phyloP scores from a whole-genome alignment of 2,797 vertebrate genomes.

The Pangasius krempfi region DNA sequence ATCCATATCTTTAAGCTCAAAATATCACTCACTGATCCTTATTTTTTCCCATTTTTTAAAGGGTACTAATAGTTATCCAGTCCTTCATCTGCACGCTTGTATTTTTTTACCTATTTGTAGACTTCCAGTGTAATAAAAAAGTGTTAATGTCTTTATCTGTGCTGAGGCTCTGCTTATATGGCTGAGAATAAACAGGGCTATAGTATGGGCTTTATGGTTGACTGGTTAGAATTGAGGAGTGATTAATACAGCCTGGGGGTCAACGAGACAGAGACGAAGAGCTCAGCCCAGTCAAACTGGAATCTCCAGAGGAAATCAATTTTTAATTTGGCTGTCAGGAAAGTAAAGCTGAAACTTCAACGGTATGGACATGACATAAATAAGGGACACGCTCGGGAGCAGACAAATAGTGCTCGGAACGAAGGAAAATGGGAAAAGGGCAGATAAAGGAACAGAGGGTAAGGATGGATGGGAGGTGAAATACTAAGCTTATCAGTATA shows the following conservation, averaged over 20 bases:
- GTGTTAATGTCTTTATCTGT: conserved; percentile 24
- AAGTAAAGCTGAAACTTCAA: conserved; percentile 60
- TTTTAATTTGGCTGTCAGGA: conserved; percentile 68
- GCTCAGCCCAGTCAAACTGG: conserved; percentile 42
- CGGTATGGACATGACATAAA: conserved; percentile 64
- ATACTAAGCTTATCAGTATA: conserved; percentile 43
- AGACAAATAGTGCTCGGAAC: conserved; percentile 22
- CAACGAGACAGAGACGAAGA: conserved; percentile 61
- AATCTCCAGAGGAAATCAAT: conserved; percentile 66
- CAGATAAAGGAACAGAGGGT: conserved; percentile 52
- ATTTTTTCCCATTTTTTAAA: too few species aligned
- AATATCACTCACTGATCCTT: background rate
- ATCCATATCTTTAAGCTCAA: background rate
- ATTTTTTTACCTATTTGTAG: background rate
- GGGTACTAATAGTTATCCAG: background rate
- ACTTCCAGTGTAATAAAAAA: background rate
- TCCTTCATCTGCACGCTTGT: background rate
- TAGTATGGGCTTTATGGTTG: conserved; percentile 49
- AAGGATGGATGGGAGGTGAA: conserved; percentile 38
- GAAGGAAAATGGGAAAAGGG: conserved; percentile 25
- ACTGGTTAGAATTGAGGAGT: conserved; percentile 50
- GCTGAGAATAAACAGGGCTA: conserved; percentile 7
- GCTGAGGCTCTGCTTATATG: background rate
- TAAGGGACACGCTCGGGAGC: conserved; percentile 56
- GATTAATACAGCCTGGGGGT: conserved; percentile 59